Conservation (phyloP, 2,113 vertebrate species). For the Myrmophylax atrothorax region DNA sequence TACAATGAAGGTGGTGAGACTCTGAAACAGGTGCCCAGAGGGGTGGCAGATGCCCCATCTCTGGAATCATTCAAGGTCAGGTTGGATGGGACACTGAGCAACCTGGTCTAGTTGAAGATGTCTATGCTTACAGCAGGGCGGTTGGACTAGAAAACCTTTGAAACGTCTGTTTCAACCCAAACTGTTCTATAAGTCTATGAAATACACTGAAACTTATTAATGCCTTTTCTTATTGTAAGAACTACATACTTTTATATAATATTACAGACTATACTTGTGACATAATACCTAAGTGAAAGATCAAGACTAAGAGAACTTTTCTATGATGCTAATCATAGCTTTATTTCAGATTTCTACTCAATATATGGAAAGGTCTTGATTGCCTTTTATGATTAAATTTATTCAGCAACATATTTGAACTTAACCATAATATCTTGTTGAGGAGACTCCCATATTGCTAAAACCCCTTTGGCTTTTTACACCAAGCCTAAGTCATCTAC, state of each 20-base stretch:
- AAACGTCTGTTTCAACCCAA: neutral
- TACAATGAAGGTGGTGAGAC: fast-evolving
- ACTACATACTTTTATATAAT: neutral
- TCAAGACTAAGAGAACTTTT: neutral
- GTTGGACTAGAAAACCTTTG: neutral
- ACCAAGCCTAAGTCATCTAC: neutral
- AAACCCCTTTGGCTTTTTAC: neutral
- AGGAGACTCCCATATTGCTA: neutral
- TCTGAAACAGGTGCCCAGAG: neutral
- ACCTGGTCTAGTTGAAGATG: too few species aligned
- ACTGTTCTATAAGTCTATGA: neutral
- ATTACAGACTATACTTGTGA: neutral
- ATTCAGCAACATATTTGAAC: neutral
- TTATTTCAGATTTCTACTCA: neutral
- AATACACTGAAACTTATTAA: neutral
- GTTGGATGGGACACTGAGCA: neutral
- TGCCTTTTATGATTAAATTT: neutral
- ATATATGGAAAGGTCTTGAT: neutral
- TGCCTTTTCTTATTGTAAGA: neutral
- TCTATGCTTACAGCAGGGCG: neutral
- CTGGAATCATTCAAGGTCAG: neutral
- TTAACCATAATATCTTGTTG: neutral
- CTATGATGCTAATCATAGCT: neutral
- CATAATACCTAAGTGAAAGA: neutral
- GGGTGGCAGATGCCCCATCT: neutral